A percentile compares a stretch with the other conserved stretches of the same genome.
These are phyloP conservation scores for Toxotes lorentzi DNA, from an alignment of 2,797 vertebrate genomes.

Conservation along the genomic window DNA sequence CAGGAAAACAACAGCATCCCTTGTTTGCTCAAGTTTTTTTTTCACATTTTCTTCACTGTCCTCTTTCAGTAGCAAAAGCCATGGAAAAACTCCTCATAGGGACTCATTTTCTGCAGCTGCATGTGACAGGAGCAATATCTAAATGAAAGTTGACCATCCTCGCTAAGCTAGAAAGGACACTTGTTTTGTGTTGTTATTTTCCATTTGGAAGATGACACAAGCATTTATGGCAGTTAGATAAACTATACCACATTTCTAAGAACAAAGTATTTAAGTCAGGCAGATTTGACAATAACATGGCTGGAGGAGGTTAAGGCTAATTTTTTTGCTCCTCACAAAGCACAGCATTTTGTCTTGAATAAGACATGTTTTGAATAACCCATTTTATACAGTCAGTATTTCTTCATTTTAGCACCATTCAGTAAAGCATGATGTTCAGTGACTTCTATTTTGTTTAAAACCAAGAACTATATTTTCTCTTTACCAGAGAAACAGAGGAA, in stretches of 20 bases:
- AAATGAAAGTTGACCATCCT: neutral
- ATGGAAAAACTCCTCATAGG: neutral
- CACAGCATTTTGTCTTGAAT: neutral
- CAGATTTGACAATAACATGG: neutral
- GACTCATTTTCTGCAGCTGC: neutral
- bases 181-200: neutral
- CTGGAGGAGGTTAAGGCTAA: neutral
- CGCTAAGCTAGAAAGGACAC: neutral
- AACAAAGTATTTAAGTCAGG: neutral
- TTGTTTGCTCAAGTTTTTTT: slow-evolving; percentile 19
- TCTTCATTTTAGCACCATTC: neutral
- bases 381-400: neutral
- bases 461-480: neutral
- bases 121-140: neutral
- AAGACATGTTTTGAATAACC: neutral
- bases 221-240: neutral
- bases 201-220: neutral
- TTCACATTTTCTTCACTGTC: slow-evolving; percentile 8
- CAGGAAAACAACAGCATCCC: slow-evolving; percentile 17
- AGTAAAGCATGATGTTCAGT: neutral
- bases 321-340: neutral
- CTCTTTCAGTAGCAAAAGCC: neutral
- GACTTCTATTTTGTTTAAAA: too few relatives aligned
- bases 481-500: slow-evolving; percentile 11
- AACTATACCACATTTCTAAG: neutral